Conservation (phyloP, 2,797 vertebrate species). For the Pangasius sanitwongsei region DNA sequence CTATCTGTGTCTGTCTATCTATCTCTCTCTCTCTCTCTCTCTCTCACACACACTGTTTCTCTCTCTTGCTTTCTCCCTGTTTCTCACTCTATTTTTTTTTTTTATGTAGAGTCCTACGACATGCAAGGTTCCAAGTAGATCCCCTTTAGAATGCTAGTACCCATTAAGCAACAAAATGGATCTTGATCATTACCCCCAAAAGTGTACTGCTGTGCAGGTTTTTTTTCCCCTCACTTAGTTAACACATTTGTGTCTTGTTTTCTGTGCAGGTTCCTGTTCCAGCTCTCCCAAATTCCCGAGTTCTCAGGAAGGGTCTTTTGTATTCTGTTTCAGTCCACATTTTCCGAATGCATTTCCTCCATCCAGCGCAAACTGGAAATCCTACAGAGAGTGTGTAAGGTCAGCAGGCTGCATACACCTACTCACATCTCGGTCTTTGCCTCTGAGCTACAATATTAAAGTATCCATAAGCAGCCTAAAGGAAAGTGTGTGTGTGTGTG, state of each 20-base stretch:
- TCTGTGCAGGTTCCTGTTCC: conserved; percentile 86
- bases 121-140: not conserved
- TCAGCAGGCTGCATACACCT: conserved; percentile 53
- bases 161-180: not conserved
- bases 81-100: not conserved
- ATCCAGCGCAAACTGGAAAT: conserved; percentile 88
- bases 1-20: not conserved
- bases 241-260: not conserved
- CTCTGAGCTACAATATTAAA: not conserved
- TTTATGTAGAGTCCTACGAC: not conserved
- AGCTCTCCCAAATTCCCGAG: conserved; percentile 92
- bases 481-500: too few species aligned
- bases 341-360: conserved; percentile 88
- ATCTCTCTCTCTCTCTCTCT: not conserved
- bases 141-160: not conserved
- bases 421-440: not conserved
- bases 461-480: not conserved
- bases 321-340: conserved; percentile 93
- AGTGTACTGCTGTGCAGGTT: not conserved
- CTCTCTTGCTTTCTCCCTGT: not conserved
- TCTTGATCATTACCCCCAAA: not conserved
- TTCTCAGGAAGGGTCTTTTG: conserved; percentile 94
- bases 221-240: not conserved
- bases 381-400: conserved; percentile 89
- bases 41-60: not conserved